These are phyloP conservation scores for Toxonevra muliebris DNA, from an alignment of 2,888 invertebrate species.

Conservation along the genomic window DNA sequence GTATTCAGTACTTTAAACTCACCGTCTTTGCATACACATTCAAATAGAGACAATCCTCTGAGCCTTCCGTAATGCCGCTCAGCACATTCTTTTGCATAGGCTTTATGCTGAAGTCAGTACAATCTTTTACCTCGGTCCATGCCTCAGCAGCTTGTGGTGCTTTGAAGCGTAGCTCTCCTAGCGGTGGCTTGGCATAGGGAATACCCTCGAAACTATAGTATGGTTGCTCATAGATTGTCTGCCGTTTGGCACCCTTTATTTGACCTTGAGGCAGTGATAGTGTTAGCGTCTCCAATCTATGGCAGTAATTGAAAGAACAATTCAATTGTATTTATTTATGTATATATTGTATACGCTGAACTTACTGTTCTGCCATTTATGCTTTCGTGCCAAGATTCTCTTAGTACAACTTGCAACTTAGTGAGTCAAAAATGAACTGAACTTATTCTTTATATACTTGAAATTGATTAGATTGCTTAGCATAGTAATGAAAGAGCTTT, in stretches of 20 bases:
- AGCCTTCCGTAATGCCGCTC: slow-evolving; percentile 56
- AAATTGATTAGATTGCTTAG: too few species aligned
- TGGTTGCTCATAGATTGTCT: slow-evolving; percentile 56
- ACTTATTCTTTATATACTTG: too few species aligned
- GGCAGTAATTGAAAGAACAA: too few species aligned
- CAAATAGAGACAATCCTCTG: slow-evolving; percentile 68
- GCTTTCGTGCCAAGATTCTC: too few species aligned
- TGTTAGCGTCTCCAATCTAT: background rate
- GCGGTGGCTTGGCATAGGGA: slow-evolving; percentile 62
- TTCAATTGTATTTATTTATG: too few species aligned
- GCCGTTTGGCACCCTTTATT: slow-evolving; percentile 57
- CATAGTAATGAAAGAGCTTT: too few species aligned
- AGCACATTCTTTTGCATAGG: slow-evolving; percentile 55
- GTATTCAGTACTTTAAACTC: slow-evolving; percentile 22
- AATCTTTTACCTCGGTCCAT: slow-evolving; percentile 65
- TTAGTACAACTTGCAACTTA: too few species aligned
- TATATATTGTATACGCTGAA: too few species aligned
- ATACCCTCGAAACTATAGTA: slow-evolving; percentile 61
- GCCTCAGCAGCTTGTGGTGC: slow-evolving; percentile 64
- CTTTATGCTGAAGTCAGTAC: slow-evolving; percentile 54
- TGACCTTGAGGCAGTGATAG: slow-evolving; percentile 52
- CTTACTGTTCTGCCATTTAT: too few species aligned
- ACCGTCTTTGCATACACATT: slow-evolving; percentile 65
- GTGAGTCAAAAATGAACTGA: too few species aligned
- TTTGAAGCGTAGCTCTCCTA: slow-evolving; percentile 60